These are phyloP conservation scores for Urocyon cinereoargenteus DNA, from an alignment of 2,797 vertebrate species.

Conservation along the genomic window DNA sequence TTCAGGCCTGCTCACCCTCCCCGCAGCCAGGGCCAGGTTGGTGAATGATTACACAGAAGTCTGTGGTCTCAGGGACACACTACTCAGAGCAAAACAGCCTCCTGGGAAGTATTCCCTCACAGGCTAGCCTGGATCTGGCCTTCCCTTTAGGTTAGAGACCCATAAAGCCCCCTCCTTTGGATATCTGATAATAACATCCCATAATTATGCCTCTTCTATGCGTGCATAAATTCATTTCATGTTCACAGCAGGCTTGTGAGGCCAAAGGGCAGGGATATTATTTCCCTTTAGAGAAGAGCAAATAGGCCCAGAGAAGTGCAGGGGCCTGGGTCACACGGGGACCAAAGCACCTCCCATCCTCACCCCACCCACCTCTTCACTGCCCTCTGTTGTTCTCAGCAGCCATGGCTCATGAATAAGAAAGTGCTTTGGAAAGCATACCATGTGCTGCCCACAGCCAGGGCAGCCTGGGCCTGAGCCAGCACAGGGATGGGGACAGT, in stretches of 20 bases:
- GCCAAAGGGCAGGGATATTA: background rate
- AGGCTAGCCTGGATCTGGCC: background rate
- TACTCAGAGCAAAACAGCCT: background rate
- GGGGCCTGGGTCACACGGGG: background rate
- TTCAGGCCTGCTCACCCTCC: constrained; percentile 4
- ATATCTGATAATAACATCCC: background rate
- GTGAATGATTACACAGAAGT: constrained; percentile 60
- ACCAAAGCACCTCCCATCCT: background rate
- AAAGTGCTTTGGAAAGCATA: constrained; percentile 51
- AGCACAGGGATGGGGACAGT: background rate
- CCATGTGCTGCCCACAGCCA: constrained; percentile 59
- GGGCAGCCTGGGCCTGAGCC: background rate
- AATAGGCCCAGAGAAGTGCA: background rate
- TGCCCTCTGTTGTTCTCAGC: constrained; percentile 29
- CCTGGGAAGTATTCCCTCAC: background rate
- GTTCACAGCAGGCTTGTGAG: constrained; percentile 7
- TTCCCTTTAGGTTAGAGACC: background rate
- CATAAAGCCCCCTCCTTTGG: background rate
- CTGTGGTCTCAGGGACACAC: constrained; percentile 7
- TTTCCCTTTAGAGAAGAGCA: background rate
- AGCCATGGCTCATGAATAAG: background rate
- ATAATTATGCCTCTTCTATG: background rate
- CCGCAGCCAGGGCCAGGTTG: background rate
- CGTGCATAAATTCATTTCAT: background rate
- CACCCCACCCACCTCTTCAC: background rate